These are phyloP conservation scores for Galbula dea DNA, from an alignment of 2,113 vertebrate species.

Conservation along the genomic window DNA sequence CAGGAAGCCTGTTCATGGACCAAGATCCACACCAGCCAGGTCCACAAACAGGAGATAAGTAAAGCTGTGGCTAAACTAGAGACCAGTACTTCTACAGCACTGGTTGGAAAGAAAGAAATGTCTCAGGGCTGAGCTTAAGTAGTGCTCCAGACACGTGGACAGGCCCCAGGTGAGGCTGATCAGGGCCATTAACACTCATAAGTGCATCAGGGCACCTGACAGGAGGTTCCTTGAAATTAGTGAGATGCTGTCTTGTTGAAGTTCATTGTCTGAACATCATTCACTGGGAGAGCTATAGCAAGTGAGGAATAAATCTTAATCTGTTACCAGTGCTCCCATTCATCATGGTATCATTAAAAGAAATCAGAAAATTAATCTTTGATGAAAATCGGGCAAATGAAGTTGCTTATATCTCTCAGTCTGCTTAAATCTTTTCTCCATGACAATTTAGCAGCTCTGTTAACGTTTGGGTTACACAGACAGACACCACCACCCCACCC, in stretches of 20 bases:
- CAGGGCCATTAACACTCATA: not conserved
- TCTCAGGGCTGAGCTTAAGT: not conserved
- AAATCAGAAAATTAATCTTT: not conserved
- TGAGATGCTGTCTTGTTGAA: not conserved
- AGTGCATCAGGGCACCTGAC: not conserved
- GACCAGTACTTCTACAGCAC: not conserved
- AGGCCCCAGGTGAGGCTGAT: not conserved
- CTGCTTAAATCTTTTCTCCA: not conserved
- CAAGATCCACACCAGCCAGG: not conserved
- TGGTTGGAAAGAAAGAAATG: rapidly evolving
- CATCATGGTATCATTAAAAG: not conserved
- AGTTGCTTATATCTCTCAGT: not conserved
- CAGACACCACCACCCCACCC: no score
- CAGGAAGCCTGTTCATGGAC: rapidly evolving
- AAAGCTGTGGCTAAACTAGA: rapidly evolving
- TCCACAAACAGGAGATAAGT: rapidly evolving
- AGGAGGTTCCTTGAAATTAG: not conserved
- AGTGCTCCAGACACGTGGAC: not conserved
- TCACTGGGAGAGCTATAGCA: not conserved
- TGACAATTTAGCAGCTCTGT: not conserved
- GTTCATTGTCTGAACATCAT: not conserved
- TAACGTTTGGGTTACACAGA: no score
- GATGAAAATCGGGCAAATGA: not conserved
- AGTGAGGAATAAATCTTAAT: not conserved
- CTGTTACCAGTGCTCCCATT: not conserved